Conservation (phyloP, 2,888 invertebrate species). For the Saturnia pavonia region DNA sequence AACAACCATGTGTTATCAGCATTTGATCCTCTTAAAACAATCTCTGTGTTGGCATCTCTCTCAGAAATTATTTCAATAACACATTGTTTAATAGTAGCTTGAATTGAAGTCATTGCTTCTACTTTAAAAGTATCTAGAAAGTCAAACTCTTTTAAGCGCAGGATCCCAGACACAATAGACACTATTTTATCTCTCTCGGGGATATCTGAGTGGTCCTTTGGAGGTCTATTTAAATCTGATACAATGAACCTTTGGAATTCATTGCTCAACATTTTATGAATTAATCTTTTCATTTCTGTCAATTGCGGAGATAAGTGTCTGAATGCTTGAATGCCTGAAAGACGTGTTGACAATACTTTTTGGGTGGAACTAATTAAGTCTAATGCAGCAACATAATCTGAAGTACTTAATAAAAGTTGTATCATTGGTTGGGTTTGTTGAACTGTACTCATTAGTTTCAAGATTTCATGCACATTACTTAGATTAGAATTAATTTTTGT, state of each 20-base stretch:
- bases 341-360: constrained; percentile 93
- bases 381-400: constrained; percentile 98
- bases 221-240: constrained; percentile 93
- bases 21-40: constrained; percentile 70
- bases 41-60: constrained; percentile 71
- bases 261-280: constrained; percentile 97
- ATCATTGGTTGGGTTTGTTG: constrained; percentile 99
- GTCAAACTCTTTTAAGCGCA: constrained; percentile 92
- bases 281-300: constrained; percentile 96
- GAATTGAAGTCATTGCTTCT: constrained; percentile 94
- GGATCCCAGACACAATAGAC: constrained; percentile 93
- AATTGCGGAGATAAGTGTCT: constrained; percentile 97
- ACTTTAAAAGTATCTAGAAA: constrained; percentile 94
- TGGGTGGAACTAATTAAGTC: constrained; percentile 98
- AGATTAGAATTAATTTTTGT: constrained; percentile 86
- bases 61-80: constrained; percentile 86
- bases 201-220: constrained; percentile 79
- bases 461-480: constrained; percentile 85
- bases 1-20: constrained; percentile 79
- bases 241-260: constrained; percentile 97
- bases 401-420: constrained; percentile 95
- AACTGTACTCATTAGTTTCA: constrained; percentile 96
- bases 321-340: constrained; percentile 96
- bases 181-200: constrained; percentile 93
- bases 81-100: constrained; percentile 93